These are phyloP conservation scores for Lates calcarifer DNA, from an alignment of 2,113 vertebrate genomes.

Conservation along the genomic window DNA sequence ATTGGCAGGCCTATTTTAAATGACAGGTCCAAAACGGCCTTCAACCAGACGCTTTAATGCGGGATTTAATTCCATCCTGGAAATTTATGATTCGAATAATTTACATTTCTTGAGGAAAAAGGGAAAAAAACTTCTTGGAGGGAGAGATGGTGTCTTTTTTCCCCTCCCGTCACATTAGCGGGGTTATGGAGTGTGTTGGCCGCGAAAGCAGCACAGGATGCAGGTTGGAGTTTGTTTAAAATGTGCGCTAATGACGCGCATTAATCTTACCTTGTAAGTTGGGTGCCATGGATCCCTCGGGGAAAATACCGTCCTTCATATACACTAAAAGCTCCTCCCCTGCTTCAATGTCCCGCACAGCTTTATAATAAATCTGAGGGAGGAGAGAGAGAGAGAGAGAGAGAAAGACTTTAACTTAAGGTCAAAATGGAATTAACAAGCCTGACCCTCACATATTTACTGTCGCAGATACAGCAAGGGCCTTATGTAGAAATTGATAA, in stretches of 20 bases:
- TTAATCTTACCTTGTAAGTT: constrained; percentile 95
- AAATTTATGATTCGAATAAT: constrained; percentile 62
- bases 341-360: constrained; percentile 95
- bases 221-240: constrained; percentile 84
- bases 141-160: constrained; percentile 31
- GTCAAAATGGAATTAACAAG: constrained; percentile 45
- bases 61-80: constrained; percentile 54
- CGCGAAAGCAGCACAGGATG: constrained; percentile 64
- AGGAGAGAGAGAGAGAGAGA: constrained; percentile 49
- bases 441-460: constrained; percentile 5
- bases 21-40: constrained; percentile 44
- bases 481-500: background rate
- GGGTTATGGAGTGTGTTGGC: constrained; percentile 35
- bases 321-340: constrained; percentile 97
- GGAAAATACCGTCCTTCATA: constrained; percentile 94
- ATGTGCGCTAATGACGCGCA: constrained; percentile 78
- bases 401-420: constrained; percentile 44
- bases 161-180: constrained; percentile 18
- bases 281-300: constrained; percentile 93
- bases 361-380: constrained; percentile 94
- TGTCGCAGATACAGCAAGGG: background rate
- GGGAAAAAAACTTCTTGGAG: background rate
- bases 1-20: constrained; percentile 48
- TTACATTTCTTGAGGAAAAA: constrained; percentile 36
- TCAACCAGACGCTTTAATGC: constrained; percentile 38